Conservation (phyloP, 2,888 invertebrate genomes). For the Agonopterix alstromeriana region DNA sequence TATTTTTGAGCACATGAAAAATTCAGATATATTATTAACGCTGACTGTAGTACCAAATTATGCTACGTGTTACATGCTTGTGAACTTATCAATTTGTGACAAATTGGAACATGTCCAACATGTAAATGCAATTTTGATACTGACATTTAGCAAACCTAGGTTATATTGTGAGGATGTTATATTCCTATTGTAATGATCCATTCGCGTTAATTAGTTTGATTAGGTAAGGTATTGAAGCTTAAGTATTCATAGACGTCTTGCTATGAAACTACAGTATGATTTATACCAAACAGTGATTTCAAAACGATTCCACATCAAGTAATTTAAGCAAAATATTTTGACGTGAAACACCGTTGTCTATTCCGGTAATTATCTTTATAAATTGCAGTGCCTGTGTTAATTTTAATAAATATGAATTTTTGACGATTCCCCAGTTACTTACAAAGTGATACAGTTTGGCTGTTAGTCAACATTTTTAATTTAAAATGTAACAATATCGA, state of each 20-base stretch:
- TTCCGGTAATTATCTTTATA: background rate
- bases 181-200: background rate
- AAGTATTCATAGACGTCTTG: constrained; percentile 15
- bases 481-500: constrained; percentile 51
- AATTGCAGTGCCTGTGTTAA: constrained; percentile 16
- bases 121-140: constrained; percentile 2
- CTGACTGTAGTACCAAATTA: too few relatives aligned
- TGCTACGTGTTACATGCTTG: background rate
- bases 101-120: constrained; percentile 5
- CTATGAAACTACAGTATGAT: constrained; percentile 31
- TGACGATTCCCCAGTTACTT: constrained; percentile 16
- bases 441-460: constrained; percentile 28
- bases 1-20: too few relatives aligned
- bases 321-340: constrained; percentile 14
- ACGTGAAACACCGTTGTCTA: too few relatives aligned
- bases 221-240: background rate
- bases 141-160: constrained; percentile 2
- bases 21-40: background rate
- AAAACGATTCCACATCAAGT: constrained; percentile 17
- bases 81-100: background rate
- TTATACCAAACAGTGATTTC: constrained; percentile 20
- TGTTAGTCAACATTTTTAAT: constrained; percentile 27
- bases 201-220: too few relatives aligned
- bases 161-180: background rate
- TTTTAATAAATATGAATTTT: constrained; percentile 15